phyloP scores from a whole-genome alignment of 1,140 invertebrate genomes.

The Drosophila asahinai region DNA sequence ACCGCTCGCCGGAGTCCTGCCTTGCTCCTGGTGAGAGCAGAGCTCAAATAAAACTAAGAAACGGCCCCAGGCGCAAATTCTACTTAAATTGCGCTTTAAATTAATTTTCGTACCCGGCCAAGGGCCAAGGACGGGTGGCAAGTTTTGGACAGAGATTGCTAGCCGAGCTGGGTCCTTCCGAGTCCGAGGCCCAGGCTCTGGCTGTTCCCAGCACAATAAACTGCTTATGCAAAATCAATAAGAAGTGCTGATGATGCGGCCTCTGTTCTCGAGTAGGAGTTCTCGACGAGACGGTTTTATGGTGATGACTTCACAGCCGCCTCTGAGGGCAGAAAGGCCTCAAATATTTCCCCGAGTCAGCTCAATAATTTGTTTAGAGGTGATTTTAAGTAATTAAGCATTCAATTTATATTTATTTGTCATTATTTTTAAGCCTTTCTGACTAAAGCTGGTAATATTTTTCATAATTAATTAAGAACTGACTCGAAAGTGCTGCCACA shows the following conservation, averaged over 20 bases:
- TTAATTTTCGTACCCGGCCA: conserved; percentile 50
- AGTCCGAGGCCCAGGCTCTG: not conserved
- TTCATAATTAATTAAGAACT: too few relatives aligned
- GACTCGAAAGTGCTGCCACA: too few relatives aligned
- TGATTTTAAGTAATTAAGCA: not conserved
- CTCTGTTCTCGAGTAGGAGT: not conserved
- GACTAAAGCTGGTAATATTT: too few relatives aligned
- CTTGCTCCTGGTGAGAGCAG: conserved; percentile 11
- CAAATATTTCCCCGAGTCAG: too few relatives aligned
- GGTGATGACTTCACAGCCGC: not conserved
- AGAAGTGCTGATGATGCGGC: conserved; percentile 23
- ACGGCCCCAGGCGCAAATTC: conserved; percentile 40
- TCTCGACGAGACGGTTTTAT: conserved; percentile 16
- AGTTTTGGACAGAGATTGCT: not conserved
- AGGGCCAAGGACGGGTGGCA: conserved; percentile 1
- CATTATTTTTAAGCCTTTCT: too few relatives aligned
- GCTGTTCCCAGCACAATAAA: conserved; percentile 39
- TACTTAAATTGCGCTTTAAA: conserved; percentile 77
- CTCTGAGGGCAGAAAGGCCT: not conserved
- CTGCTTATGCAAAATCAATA: conserved; percentile 61
- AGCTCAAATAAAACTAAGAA: conserved; percentile 60
- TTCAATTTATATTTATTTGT: not conserved
- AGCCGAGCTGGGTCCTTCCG: conserved; percentile 6
- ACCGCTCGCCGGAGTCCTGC: conserved; percentile 30
- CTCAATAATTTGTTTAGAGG: not conserved